phyloP scores from a whole-genome alignment of 2,797 vertebrate species.

The Rhinella marina region DNA sequence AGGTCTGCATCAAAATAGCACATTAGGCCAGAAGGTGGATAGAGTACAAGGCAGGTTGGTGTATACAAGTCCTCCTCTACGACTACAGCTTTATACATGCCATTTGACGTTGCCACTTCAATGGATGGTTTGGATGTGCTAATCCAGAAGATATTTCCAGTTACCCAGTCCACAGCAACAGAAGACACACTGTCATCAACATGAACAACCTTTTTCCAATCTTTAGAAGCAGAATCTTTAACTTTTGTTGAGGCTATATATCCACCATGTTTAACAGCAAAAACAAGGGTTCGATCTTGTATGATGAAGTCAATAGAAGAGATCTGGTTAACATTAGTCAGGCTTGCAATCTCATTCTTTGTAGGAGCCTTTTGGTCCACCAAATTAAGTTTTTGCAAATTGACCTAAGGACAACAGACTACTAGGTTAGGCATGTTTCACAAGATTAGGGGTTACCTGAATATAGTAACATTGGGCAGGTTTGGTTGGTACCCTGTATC shows the following conservation, averaged over 20 bases:
- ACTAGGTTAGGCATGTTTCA: neutral
- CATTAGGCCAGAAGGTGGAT: slow-evolving; percentile 78
- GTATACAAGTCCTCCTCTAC: slow-evolving; percentile 72
- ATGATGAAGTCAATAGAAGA: slow-evolving; percentile 75
- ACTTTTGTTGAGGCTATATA: slow-evolving; percentile 78
- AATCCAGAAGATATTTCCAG: slow-evolving; percentile 89
- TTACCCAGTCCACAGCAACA: slow-evolving; percentile 89
- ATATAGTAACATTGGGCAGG: neutral
- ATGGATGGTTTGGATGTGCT: slow-evolving; percentile 72
- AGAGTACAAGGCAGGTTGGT: slow-evolving; percentile 77
- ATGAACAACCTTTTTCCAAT: slow-evolving; percentile 71
- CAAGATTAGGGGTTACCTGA: neutral
- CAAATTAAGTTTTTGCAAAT: slow-evolving; percentile 74
- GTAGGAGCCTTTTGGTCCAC: slow-evolving; percentile 75
- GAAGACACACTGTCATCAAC: slow-evolving; percentile 73
- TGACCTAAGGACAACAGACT: slow-evolving; percentile 74
- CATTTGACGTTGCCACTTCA: slow-evolving; percentile 73
- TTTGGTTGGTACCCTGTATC: too few relatives aligned
- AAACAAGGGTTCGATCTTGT: slow-evolving; percentile 75
- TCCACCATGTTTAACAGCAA: slow-evolving; percentile 74
- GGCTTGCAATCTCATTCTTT: slow-evolving; percentile 67
- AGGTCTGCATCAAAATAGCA: slow-evolving; percentile 77
- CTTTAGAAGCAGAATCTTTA: slow-evolving; percentile 69
- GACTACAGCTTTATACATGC: slow-evolving; percentile 72
- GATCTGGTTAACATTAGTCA: slow-evolving; percentile 75